Conservation (phyloP, 1,140 invertebrate genomes). For the Dendroctonus valens region DNA sequence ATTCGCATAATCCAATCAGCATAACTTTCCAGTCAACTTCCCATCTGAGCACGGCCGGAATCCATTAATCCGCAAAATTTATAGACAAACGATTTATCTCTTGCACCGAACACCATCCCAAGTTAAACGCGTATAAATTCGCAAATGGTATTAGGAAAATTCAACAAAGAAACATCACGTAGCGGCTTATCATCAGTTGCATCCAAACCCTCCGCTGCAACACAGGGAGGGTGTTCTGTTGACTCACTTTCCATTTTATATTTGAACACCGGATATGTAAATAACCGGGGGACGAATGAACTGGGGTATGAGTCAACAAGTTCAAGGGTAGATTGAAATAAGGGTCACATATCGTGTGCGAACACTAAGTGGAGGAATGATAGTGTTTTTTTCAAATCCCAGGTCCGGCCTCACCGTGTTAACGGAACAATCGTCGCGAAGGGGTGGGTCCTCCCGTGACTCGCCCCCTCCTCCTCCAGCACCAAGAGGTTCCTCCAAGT, state of each 20-base stretch:
- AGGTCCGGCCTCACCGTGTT: constrained; percentile 41
- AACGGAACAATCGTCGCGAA: constrained; percentile 37
- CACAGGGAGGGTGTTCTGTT: constrained; percentile 43
- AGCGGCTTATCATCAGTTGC: too few species aligned
- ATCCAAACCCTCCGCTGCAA: too few species aligned
- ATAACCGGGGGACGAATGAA: constrained; percentile 8
- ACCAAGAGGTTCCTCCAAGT: constrained; percentile 33
- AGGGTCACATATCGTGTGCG: constrained; percentile 3
- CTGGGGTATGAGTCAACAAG: constrained; percentile 23
- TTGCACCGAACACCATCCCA: too few species aligned
- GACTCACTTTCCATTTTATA: constrained; percentile 40
- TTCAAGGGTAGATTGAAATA: constrained; percentile 17
- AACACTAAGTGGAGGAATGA: background rate
- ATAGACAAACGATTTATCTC: too few species aligned
- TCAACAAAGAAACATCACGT: too few species aligned
- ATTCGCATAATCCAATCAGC: too few species aligned
- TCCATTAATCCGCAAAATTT: too few species aligned
- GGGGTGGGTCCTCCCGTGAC: constrained; percentile 35
- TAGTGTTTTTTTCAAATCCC: constrained; percentile 1
- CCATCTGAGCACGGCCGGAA: too few species aligned
- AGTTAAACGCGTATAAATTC: background rate
- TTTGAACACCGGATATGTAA: constrained; percentile 5
- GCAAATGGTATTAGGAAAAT: background rate
- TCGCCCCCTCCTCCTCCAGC: constrained; percentile 37
- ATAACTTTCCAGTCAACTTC: too few species aligned